Evolutionary conservation across 2,888 invertebrate genomes (phyloP).

Genomic region (Agonopterix heracliana): DNA sequence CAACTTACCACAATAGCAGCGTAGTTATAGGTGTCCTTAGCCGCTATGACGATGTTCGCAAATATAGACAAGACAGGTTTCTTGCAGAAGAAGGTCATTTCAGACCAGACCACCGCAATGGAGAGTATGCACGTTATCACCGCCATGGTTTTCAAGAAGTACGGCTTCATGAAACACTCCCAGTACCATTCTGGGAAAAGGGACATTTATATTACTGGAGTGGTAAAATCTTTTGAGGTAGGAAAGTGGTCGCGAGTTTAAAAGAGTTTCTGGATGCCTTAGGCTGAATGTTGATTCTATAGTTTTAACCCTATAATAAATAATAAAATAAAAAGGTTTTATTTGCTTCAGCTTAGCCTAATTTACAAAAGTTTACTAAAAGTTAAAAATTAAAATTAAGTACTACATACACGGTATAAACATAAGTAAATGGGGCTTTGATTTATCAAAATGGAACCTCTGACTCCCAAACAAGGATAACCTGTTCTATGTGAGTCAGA

Average conservation of each 20-base stretch:
- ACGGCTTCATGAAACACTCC: conserved; percentile 89
- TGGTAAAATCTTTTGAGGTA: background rate
- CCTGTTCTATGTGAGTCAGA: no score
- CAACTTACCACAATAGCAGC: conserved; percentile 90
- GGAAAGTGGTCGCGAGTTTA: background rate
- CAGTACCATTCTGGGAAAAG: conserved; percentile 92
- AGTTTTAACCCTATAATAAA: no score
- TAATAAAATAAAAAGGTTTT: no score
- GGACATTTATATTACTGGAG: background rate
- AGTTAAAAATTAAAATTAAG: no score
- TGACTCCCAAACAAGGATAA: no score
- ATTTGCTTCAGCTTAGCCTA: no score
- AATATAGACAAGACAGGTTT: conserved; percentile 95
- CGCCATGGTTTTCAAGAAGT: conserved; percentile 84
- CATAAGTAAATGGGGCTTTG: no score
- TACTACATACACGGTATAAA: no score
- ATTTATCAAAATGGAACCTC: no score
- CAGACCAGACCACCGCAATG: conserved; percentile 97
- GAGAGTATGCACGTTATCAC: conserved; percentile 87
- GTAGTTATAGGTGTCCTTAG: conserved; percentile 90
- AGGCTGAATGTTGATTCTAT: no score
- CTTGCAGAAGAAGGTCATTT: conserved; percentile 97
- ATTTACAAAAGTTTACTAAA: no score
- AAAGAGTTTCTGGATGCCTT: no score
- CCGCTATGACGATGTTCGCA: conserved; percentile 92